phyloP scores from a whole-genome alignment of 1,140 invertebrate genomes.

The Heliconius nattereri region DNA sequence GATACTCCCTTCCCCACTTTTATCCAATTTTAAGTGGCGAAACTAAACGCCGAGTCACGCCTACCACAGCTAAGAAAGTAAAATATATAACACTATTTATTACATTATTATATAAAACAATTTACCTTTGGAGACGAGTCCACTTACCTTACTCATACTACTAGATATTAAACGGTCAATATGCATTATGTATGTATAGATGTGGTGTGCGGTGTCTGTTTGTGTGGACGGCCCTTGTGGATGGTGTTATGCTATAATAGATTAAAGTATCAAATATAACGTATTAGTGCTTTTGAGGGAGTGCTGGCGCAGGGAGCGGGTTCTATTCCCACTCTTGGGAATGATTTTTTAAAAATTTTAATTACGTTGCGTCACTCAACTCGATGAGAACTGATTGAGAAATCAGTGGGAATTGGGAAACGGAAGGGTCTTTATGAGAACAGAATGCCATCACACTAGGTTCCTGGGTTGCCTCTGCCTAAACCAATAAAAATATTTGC shows the following conservation, averaged over 20 bases:
- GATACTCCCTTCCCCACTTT: too few relatives aligned
- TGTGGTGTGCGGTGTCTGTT: conserved; percentile 39
- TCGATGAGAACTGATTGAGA: too few relatives aligned
- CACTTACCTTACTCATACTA: conserved; percentile 42
- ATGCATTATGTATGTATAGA: conserved; percentile 55
- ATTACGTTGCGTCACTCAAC: too few relatives aligned
- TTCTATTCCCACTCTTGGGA: too few relatives aligned
- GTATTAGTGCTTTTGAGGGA: too few relatives aligned
- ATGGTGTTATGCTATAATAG: conserved; percentile 43
- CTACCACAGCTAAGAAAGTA: not conserved
- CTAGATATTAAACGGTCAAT: conserved; percentile 72
- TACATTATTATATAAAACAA: not conserved
- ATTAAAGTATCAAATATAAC: not conserved
- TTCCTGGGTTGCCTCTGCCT: not conserved
- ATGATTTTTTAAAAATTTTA: too few relatives aligned
- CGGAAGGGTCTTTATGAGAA: too few relatives aligned
- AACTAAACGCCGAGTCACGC: too few relatives aligned
- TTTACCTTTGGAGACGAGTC: conserved; percentile 17
- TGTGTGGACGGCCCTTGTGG: conserved; percentile 39
- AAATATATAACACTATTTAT: not conserved
- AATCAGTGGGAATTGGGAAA: not conserved
- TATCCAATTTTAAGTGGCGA: too few relatives aligned
- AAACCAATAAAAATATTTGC: too few relatives aligned
- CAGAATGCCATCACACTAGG: not conserved
- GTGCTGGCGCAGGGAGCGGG: too few relatives aligned